These are phyloP conservation scores for Poeciliopsis paucimaculata DNA, from an alignment of 2,797 vertebrate genomes.

Conservation along the genomic window DNA sequence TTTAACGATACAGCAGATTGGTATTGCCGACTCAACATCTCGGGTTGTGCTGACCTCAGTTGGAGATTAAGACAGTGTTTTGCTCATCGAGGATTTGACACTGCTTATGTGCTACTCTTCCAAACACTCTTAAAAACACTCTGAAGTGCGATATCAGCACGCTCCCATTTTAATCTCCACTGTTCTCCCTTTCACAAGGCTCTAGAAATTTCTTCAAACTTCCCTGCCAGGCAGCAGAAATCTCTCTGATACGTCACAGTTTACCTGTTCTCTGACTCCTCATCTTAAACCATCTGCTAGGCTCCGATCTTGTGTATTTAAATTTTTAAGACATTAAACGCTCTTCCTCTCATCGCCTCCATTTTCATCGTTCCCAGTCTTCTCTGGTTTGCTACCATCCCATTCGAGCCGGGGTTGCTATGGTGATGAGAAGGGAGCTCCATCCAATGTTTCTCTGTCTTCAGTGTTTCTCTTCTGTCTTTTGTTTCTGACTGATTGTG, in stretches of 20 bases:
- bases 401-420: slow-evolving; percentile 73
- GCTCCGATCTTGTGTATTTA: neutral
- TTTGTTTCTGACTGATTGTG: slow-evolving; percentile 58
- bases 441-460: slow-evolving; percentile 55
- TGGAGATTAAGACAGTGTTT: neutral
- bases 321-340: neutral
- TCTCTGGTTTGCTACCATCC: slow-evolving; percentile 69
- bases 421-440: slow-evolving; percentile 60
- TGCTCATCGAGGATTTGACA: neutral
- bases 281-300: slow-evolving; percentile 2
- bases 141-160: neutral
- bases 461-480: slow-evolving; percentile 59
- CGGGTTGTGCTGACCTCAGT: neutral
- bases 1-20: neutral
- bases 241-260: neutral
- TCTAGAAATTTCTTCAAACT: neutral
- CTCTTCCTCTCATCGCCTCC: slow-evolving; percentile 26
- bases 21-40: neutral
- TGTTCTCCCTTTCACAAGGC: neutral
- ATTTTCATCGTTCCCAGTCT: slow-evolving; percentile 36
- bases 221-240: neutral
- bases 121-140: neutral
- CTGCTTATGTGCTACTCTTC: neutral
- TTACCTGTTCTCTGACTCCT: slow-evolving; percentile 3
- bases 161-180: neutral